Evolutionary conservation across 2,888 invertebrate species (phyloP).

Genomic region (Drosophila lacicola): DNA sequence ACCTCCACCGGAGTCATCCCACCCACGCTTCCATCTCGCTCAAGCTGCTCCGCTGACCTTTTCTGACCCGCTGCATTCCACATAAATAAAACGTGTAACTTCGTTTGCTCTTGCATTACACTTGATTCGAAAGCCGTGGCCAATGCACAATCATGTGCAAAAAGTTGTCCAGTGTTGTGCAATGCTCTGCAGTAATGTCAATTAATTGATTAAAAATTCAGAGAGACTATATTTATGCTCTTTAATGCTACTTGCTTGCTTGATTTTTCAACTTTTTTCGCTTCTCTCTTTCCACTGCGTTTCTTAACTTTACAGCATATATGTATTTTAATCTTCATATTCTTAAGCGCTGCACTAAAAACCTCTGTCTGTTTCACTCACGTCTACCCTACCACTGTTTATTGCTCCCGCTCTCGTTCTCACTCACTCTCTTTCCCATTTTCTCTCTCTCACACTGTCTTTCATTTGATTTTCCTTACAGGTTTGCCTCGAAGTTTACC

Average conservation of each 20-base stretch:
- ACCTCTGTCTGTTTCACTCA: no score
- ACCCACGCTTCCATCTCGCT: not conserved
- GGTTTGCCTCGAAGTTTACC: not conserved
- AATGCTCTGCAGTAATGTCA: not conserved
- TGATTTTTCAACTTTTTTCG: no score
- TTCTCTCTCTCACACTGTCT: not conserved
- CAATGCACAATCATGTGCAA: slow-evolving; percentile 1
- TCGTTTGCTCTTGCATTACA: not conserved
- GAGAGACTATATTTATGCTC: not conserved
- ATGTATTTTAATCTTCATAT: no score
- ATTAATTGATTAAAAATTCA: not conserved
- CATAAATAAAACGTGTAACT: not conserved
- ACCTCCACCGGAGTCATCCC: not conserved
- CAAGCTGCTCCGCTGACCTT: not conserved
- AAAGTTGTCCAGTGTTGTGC: slow-evolving; percentile 4
- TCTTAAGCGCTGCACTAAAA: no score
- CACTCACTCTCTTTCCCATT: not conserved
- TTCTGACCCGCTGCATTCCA: not conserved
- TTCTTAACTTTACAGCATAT: no score
- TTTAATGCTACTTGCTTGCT: not conserved
- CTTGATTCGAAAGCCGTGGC: not conserved
- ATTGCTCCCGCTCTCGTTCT: not conserved
- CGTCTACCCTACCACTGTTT: no score
- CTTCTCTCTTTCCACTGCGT: no score
- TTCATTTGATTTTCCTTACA: not conserved